Evolutionary conservation across 1,140 invertebrate species (phyloP), one percentile per base, ranked within the genome.

Genomic region (Sitodiplosis mosellana): DNA sequence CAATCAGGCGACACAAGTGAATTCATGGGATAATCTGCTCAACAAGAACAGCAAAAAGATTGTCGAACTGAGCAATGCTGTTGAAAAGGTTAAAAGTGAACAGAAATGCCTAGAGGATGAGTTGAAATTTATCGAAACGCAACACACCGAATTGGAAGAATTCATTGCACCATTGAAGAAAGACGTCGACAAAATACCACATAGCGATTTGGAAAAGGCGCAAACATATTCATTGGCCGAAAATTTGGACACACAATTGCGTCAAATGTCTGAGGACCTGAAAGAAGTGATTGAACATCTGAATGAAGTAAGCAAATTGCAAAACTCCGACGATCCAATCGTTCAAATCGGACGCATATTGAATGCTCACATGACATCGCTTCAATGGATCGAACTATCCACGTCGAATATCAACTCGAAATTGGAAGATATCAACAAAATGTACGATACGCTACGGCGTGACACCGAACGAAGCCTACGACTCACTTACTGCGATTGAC

Each of bases 261-360:
- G 90, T 61, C 80, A 88, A 60, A 93, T 95, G 86, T 85, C 87
- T 0, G 85, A 92, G 60, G 89, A 95, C 68, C 65, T 96, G 41
- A 92, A 92, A 55, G 90, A 95, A 65, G 87, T 94, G 20, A 92
- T 95, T 48, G 87, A 93, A 59, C 87, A 92, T 63, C 67, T 95
- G 0, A 96, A 96, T 62, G 83, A 90, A 57, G 78, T 83, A 0
- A 90, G 87, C 62, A 77, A 80, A 53, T 74, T 74, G 41, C 79
- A 88, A 60, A 87, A 94, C 53, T 78, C 76, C 10, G 79, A 78
- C 52, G 88, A 94, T 70, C 88, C 89, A 75, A 81, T 93, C 42
- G 79, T 86, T 8, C 88, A 93, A 68, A 88, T 96, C 53, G 81
- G 87, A 2, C 84, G 86, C 54, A 93, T 96, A 53, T 68, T 97